These are phyloP conservation scores for Bradypodion ventrale DNA, from an alignment of 2,797 vertebrate genomes.

Conservation along the genomic window DNA sequence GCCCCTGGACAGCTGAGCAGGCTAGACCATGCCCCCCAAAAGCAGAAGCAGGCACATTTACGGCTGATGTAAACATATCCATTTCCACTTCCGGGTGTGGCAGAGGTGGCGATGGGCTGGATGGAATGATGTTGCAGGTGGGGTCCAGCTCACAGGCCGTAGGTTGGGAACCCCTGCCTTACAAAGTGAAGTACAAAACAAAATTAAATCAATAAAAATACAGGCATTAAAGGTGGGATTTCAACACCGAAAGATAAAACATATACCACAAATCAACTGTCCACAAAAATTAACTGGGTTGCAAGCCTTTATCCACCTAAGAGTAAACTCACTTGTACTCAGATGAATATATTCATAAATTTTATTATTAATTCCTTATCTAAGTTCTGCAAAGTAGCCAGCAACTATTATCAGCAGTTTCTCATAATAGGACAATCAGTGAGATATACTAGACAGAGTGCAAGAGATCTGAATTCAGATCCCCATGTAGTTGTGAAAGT, in stretches of 20 bases:
- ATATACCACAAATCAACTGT: not conserved
- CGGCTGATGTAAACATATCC: too few species aligned
- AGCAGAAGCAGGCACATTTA: too few species aligned
- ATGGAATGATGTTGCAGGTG: too few species aligned
- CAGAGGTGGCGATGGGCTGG: too few species aligned
- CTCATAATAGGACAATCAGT: not conserved
- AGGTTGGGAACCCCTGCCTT: too few species aligned
- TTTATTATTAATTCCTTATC: not conserved
- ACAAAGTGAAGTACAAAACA: not conserved
- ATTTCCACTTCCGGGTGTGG: too few species aligned
- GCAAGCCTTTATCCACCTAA: not conserved
- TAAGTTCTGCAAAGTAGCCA: not conserved
- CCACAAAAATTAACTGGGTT: not conserved
- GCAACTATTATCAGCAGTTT: not conserved
- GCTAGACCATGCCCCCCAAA: too few species aligned
- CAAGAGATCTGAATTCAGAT: too few species aligned
- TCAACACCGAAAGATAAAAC: not conserved
- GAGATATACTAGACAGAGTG: too few species aligned
- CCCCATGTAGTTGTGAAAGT: too few species aligned
- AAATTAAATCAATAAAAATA: not conserved
- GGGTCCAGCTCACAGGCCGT: too few species aligned
- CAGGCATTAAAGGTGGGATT: not conserved
- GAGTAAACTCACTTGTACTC: not conserved
- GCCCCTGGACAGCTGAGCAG: too few species aligned
- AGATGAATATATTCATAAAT: not conserved